Conservation (phyloP, 30 jellyfish, hydroid and myxozoan genomes). For the Hydractinia echinata region DNA sequence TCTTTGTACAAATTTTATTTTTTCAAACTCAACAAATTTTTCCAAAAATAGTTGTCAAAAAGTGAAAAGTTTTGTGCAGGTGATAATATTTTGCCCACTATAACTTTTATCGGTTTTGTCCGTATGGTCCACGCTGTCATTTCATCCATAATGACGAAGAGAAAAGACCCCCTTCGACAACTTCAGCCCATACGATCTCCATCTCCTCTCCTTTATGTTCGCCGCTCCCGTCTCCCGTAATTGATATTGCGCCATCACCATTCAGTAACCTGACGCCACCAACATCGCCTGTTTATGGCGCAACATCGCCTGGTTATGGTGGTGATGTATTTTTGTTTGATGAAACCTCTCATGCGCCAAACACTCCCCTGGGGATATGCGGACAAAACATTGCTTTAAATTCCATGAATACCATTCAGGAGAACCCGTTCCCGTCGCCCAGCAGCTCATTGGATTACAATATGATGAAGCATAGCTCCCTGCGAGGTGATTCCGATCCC, state of each 20-base stretch:
- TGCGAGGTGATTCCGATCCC: conserved; percentile 21
- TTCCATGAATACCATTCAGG: conserved; percentile 36
- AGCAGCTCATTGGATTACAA: conserved; percentile 9
- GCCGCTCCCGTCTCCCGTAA: too few species aligned
- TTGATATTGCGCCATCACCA: conserved; percentile 93
- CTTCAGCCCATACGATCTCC: conserved; percentile 52
- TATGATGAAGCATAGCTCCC: background rate
- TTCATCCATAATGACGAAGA: conserved; percentile 98
- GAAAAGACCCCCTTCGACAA: conserved; percentile 53
- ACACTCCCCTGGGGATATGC: conserved; percentile 20
- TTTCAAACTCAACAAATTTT: too few species aligned
- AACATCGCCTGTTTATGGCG: too few species aligned
- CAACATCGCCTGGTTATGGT: conserved; percentile 79
- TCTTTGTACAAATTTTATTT: too few species aligned
- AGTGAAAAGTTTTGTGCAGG: too few species aligned
- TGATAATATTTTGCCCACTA: too few species aligned
- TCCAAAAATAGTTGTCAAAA: too few species aligned
- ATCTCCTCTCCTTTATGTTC: too few species aligned
- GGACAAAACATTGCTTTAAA: conserved; percentile 1
- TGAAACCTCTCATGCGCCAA: conserved; percentile 36
- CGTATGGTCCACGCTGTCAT: conserved; percentile 99
- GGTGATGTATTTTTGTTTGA: conserved; percentile 97
- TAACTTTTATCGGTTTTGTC: conserved; percentile 65
- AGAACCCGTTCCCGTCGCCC: conserved; percentile 34
- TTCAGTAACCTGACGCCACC: conserved; percentile 85